Evolutionary conservation across 2,113 vertebrate genomes (phyloP).

Genomic region (Odocoileus virginianus): DNA sequence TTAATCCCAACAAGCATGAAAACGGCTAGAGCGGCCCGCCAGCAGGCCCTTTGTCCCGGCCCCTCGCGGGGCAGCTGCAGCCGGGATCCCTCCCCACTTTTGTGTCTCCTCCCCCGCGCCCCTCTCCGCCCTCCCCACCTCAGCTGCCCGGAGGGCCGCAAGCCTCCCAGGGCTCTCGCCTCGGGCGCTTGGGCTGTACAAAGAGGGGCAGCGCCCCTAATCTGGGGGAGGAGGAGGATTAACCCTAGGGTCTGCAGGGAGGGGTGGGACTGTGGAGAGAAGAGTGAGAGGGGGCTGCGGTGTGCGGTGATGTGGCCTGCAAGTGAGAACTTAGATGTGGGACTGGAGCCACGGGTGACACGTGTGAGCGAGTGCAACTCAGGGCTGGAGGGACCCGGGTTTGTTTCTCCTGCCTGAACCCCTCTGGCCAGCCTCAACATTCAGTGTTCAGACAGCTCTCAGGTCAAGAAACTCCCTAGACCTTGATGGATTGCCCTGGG

Average conservation of each 20-base stretch:
- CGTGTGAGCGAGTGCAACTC: no score
- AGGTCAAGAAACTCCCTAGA: background rate
- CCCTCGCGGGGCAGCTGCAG: constrained; percentile 80
- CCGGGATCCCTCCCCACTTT: constrained; percentile 57
- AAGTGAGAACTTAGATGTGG: background rate
- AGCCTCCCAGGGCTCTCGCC: constrained; percentile 74
- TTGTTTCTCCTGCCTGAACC: background rate
- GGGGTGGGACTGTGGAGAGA: background rate
- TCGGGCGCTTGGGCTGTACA: constrained; percentile 72
- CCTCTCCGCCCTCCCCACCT: constrained; percentile 66
- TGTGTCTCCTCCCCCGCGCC: constrained; percentile 38
- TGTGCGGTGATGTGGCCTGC: background rate
- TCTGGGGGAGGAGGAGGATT: constrained; percentile 71
- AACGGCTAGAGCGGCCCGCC: constrained; percentile 78
- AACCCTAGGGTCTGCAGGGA: constrained; percentile 47
- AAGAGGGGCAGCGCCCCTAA: constrained; percentile 73
- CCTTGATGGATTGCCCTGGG: background rate
- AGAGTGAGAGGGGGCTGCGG: background rate
- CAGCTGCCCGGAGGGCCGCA: constrained; percentile 69
- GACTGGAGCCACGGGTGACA: background rate
- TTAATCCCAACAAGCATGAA: constrained; percentile 92
- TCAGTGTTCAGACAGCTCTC: background rate
- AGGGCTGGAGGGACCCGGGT: background rate
- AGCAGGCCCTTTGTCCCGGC: constrained; percentile 71
- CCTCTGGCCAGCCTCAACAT: background rate